Percentiles rank a stretch among this genome's conserved stretches.
phyloP scores from a whole-genome alignment of 1,140 invertebrate species.

The Eurytemora carolleeae region DNA sequence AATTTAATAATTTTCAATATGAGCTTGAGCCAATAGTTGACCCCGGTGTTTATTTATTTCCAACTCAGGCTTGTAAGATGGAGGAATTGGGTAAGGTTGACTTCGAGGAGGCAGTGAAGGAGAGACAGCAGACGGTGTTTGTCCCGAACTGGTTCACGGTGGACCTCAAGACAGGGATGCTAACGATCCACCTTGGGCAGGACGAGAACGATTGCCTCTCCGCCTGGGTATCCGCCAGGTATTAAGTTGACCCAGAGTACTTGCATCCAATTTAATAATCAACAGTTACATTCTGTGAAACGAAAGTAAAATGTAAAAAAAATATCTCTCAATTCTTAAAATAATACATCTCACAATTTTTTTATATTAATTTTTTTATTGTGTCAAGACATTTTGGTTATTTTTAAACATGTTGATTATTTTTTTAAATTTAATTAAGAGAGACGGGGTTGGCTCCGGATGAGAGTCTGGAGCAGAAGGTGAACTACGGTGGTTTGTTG shows the following conservation, averaged over 20 bases:
- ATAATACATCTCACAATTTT: too few relatives aligned
- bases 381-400: too few relatives aligned
- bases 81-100: constrained; percentile 76
- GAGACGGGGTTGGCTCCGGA: constrained; percentile 63
- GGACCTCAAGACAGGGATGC: constrained; percentile 88
- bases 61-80: constrained; percentile 53
- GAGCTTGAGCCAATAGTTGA: constrained; percentile 1
- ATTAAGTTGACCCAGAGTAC: too few relatives aligned
- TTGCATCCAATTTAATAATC: too few relatives aligned
- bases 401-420: too few relatives aligned
- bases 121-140: constrained; percentile 58
- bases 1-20: too few relatives aligned
- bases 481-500: constrained; percentile 86
- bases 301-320: too few relatives aligned
- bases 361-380: too few relatives aligned
- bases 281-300: too few relatives aligned
- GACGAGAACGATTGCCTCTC: constrained; percentile 95
- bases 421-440: too few relatives aligned
- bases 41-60: constrained; percentile 16
- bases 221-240: constrained; percentile 92
- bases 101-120: constrained; percentile 86
- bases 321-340: too few relatives aligned
- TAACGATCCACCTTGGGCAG: constrained; percentile 85
- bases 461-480: constrained; percentile 56
- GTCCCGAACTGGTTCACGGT: constrained; percentile 99